phyloP scores from a whole-genome alignment of 2,797 vertebrate species.

The Mastacembelus armatus region DNA sequence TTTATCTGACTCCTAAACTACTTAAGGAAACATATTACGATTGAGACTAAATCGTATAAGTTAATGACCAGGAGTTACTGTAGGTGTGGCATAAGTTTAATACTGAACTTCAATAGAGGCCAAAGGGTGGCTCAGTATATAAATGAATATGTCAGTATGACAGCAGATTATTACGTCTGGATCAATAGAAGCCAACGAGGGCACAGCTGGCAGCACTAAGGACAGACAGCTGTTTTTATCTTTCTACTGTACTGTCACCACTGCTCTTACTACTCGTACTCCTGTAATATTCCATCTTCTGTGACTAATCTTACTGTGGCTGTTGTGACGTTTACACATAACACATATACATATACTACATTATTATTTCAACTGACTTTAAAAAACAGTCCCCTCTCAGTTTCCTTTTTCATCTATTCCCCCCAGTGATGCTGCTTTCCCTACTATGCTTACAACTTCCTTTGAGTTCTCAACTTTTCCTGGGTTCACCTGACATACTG shows the following conservation, averaged over 20 bases:
- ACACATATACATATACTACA: too few relatives aligned
- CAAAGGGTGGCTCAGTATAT: neutral
- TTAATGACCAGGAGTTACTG: neutral
- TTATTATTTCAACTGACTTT: too few relatives aligned
- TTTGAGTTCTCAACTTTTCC: neutral
- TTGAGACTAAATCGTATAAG: neutral
- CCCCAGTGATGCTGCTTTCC: neutral
- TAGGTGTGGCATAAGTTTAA: too few relatives aligned
- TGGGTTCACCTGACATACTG: neutral
- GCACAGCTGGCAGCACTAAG: conserved; percentile 37
- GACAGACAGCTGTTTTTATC: conserved; percentile 47
- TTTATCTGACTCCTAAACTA: neutral
- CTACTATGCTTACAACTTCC: neutral
- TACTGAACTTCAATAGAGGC: too few relatives aligned
- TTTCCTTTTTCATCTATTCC: neutral
- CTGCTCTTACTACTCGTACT: neutral
- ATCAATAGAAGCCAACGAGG: conserved; percentile 42
- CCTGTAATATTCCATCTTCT: neutral
- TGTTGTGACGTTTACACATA: neutral
- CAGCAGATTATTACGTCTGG: conserved; percentile 42
- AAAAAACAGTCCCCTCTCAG: neutral
- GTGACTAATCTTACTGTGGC: neutral
- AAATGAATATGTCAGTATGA: conserved; percentile 26
- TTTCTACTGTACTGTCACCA: neutral
- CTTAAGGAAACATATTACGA: neutral